Evolutionary conservation across 2,797 vertebrate genomes (phyloP), one percentile per base, ranked within the genome.

Genomic region (Acrossocheilus wenchowensis): DNA sequence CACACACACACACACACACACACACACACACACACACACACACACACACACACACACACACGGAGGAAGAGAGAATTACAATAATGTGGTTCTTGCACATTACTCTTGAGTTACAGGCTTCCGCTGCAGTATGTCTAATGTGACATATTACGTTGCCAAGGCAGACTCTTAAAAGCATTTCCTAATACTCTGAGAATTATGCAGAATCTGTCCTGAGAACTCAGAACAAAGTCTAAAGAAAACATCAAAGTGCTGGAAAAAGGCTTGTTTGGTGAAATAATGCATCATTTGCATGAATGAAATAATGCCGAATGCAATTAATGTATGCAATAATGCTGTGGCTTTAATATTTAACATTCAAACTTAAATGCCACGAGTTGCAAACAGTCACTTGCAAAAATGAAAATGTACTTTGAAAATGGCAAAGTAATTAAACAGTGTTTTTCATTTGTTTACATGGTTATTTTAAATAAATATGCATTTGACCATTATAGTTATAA

Each of bases 41-140:
- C 14, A n/a, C 62, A 57, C 62, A 39, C 74, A 77, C 17, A 82
- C 68, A 81, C 62, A 77, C 39, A 64, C 17, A 82, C 26, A 89
- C 10, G 30, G 26, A 79, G 60, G 52, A 78, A 82, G 72, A 79
- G 74, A 81, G 68, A 83, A 91, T 85, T 73, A 83, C 68, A 87
- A 86, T 84, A 72, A 81, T 74, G 57, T 87, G 30, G 74, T 68
- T 66, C 64, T 86, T 85, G 83, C 85, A 82, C 62, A 83, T 83
- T 83, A 84, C 83, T 69, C 86, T 73, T 81, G 71, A 72, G 57
- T 84, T 78, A 87, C 68, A 78, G 81, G 86, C 64, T 34, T 78
- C 75, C 43, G 73, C 83, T 74, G 48, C 75, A 86, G 80, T 84
- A 87, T 62, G 50, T 71, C 43, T 80, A 80, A 69, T 75, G 68